Evolutionary conservation across 2,888 invertebrate genomes (phyloP), one percentile per base, ranked within the genome.

Genomic region (Alitta virens): DNA sequence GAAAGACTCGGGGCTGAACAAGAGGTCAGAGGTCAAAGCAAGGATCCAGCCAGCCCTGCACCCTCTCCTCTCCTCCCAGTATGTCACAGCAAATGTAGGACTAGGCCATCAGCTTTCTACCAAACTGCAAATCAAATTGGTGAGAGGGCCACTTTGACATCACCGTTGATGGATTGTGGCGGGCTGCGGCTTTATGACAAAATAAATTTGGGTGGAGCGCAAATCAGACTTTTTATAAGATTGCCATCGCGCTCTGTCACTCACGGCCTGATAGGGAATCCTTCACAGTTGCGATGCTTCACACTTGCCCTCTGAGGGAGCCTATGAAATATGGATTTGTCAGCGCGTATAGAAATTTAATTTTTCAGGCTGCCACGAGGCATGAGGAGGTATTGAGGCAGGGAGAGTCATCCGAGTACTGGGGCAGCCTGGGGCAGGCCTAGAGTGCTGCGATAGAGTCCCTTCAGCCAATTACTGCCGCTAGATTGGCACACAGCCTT

Each of bases 261-360:
- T 21, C 46, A 5, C 21, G 18, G 7, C 18, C 5, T 16, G 46
- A 46, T 46, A 16, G 7, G 46, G 7, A 16, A 46, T 46, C 3
- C n/a, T 46, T 46, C 46, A 46, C 7, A 18, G 7, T 46, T 46
- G n/a, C n/a, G n/a, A 7, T 9, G 21, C 46, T 12, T n/a, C 21
- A 21, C 21, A 21, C 46, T 46, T 16, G 3, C 5, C 46, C 46
- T 16, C n/a, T 21, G 3, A 16, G 21, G n/a, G n/a, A 7, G 5
- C 18, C n/a, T 18, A 46, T 46, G 46, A 46, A 46, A 46, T 46
- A 46, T 46, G 46, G 46, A 46, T 46, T 46, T 46, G 46, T 46
- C 46, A 46, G 7, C 46, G n/a, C n/a, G 46, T 46, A 46, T 46
- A 46, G 46, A 46, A 46, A 46, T 46, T 46, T 46, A 46, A 46